Conservation (phyloP, 1,140 invertebrate species). For the Drosophila biarmipes region DNA sequence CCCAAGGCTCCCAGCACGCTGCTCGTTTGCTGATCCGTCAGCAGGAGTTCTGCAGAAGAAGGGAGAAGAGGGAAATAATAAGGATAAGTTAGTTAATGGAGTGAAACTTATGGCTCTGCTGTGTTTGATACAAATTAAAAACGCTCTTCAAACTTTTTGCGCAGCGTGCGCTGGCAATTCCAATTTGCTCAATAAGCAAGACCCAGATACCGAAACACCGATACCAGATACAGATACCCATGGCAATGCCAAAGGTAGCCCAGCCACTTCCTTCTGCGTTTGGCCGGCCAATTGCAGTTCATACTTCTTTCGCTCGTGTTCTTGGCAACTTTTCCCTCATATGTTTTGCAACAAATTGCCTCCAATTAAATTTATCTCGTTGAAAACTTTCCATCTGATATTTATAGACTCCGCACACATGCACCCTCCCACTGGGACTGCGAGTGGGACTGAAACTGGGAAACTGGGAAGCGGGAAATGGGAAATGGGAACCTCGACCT, state of each 20-base stretch:
- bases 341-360: conserved; percentile 80
- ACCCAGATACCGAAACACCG: conserved; percentile 12
- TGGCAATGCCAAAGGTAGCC: conserved; percentile 1
- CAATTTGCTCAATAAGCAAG: conserved; percentile 60
- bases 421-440: not conserved
- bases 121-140: conserved; percentile 73
- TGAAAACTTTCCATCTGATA: conserved; percentile 83
- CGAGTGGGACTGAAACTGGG: not conserved
- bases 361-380: conserved; percentile 84
- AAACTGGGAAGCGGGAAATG: no score
- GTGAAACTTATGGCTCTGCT: conserved; percentile 57
- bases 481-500: not conserved
- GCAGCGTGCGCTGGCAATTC: conserved; percentile 62
- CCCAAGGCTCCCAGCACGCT: conserved; percentile 88
- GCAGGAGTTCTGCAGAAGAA: conserved; percentile 84
- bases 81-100: conserved; percentile 38
- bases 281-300: conserved; percentile 72
- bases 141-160: conserved; percentile 63
- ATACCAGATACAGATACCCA: conserved; percentile 6
- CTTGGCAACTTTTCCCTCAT: conserved; percentile 66
- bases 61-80: not conserved
- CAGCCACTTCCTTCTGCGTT: conserved; percentile 22
- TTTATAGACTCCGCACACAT: conserved; percentile 70
- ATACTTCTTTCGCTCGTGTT: conserved; percentile 70
- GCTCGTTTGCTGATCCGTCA: conserved; percentile 85